Evolutionary conservation across 2,888 invertebrate species (phyloP).

Genomic region (Leptinotarsa haldemani): DNA sequence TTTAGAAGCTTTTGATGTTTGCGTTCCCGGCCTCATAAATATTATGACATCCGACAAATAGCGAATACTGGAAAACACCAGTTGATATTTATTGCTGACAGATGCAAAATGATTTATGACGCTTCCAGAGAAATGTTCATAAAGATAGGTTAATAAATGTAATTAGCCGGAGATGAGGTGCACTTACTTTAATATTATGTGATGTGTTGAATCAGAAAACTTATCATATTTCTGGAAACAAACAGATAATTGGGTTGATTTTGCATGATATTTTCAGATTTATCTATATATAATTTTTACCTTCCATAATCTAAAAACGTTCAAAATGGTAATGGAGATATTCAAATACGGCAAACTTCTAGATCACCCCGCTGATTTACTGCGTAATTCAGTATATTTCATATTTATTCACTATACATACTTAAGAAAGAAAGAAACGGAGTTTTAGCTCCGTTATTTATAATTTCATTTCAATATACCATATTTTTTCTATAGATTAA

Average conservation of each 20-base stretch:
- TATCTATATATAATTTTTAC: too few relatives aligned
- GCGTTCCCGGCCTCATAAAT: conserved; percentile 2
- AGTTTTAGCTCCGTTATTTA: too few relatives aligned
- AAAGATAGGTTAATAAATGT: conserved; percentile 4
- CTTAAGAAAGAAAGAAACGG: too few relatives aligned
- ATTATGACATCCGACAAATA: conserved; percentile 11
- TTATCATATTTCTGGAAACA: background rate
- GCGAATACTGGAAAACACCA: conserved; percentile 9
- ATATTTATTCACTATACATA: too few relatives aligned
- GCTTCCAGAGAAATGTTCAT: background rate
- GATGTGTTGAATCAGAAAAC: background rate
- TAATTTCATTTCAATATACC: too few relatives aligned
- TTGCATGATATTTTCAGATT: too few relatives aligned
- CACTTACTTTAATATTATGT: background rate
- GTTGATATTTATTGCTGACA: conserved; percentile 4
- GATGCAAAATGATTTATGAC: background rate
- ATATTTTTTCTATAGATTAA: too few relatives aligned
- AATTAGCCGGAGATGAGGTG: background rate
- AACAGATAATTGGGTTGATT: background rate
- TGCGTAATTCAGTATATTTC: too few relatives aligned
- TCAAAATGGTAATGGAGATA: too few relatives aligned
- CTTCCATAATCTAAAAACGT: too few relatives aligned
- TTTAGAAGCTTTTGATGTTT: background rate
- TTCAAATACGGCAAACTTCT: too few relatives aligned
- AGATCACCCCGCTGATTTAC: too few relatives aligned